These are phyloP conservation scores for Pelosia muscerda DNA, from an alignment of 2,888 invertebrate species.

Conservation along the genomic window DNA sequence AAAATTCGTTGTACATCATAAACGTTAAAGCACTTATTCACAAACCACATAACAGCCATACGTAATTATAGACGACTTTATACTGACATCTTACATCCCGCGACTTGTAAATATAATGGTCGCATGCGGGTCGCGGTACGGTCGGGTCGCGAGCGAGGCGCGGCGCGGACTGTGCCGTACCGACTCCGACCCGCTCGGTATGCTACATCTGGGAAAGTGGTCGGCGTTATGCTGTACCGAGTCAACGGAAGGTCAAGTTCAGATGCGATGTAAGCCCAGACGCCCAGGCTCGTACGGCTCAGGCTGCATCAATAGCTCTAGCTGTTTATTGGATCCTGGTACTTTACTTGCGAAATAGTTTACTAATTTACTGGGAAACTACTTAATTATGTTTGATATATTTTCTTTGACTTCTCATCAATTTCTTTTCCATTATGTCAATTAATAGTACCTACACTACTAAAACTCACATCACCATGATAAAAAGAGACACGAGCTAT, in stretches of 20 bases:
- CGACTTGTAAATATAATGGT: slow-evolving; percentile 11
- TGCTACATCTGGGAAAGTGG: slow-evolving; percentile 64
- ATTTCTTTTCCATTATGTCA: too few species aligned
- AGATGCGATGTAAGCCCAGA: slow-evolving; percentile 55
- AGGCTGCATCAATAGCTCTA: slow-evolving; percentile 40
- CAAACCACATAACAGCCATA: slow-evolving; percentile 57
- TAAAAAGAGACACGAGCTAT: neutral
- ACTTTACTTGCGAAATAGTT: slow-evolving; percentile 33
- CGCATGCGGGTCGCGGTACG: slow-evolving; percentile 11
- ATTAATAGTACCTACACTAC: too few species aligned
- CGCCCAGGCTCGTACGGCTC: slow-evolving; percentile 49
- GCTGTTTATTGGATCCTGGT: slow-evolving; percentile 43
- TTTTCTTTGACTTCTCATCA: neutral
- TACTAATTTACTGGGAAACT: too few species aligned
- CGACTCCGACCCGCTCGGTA: slow-evolving; percentile 21
- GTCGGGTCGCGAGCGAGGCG: slow-evolving; percentile 26
- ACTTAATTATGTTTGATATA: too few species aligned
- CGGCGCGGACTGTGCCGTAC: slow-evolving; percentile 40
- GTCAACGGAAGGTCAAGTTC: slow-evolving; percentile 80
- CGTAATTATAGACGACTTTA: slow-evolving; percentile 49
- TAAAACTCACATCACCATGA: neutral
- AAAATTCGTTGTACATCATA: slow-evolving; percentile 45
- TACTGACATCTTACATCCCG: slow-evolving; percentile 41
- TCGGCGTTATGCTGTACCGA: slow-evolving; percentile 60
- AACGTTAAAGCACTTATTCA: slow-evolving; percentile 49